These are phyloP conservation scores for Ophiodon elongatus DNA, from an alignment of 2,113 vertebrate genomes.

Conservation along the genomic window DNA sequence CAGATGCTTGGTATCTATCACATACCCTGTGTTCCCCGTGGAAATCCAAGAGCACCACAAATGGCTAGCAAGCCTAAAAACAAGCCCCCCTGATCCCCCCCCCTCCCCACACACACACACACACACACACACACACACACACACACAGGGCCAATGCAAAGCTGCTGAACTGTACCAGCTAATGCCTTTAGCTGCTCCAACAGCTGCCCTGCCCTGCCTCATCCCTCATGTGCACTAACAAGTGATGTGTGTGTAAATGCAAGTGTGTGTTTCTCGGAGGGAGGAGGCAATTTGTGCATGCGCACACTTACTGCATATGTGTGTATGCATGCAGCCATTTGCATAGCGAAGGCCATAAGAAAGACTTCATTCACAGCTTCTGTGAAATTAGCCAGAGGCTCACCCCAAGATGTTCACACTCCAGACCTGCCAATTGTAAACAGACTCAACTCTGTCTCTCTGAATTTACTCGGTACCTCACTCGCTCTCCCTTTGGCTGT, in stretches of 20 bases:
- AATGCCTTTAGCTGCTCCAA: conserved; percentile 63
- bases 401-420: conserved; percentile 70
- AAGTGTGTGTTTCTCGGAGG: conserved; percentile 40
- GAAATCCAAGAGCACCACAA: conserved; percentile 39
- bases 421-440: conserved; percentile 68
- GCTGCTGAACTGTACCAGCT: conserved; percentile 65
- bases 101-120: not conserved
- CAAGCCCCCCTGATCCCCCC: not conserved
- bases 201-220: conserved; percentile 69
- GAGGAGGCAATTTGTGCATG: conserved; percentile 25
- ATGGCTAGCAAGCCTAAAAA: conserved; percentile 42
- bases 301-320: conserved; percentile 15
- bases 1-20: conserved; percentile 74
- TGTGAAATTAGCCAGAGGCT: conserved; percentile 68
- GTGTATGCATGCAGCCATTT: conserved; percentile 44
- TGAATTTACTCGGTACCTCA: conserved; percentile 37
- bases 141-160: conserved; percentile 27
- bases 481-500: conserved; percentile 1
- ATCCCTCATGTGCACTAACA: conserved; percentile 40
- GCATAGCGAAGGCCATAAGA: conserved; percentile 65
- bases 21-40: conserved; percentile 41
- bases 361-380: conserved; percentile 72
- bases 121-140: too few species aligned
- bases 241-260: conserved; percentile 66
- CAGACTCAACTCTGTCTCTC: conserved; percentile 62